These are phyloP conservation scores for Himalopsyche kuldschensis DNA, from an alignment of 2,888 invertebrate genomes.

Conservation along the genomic window DNA sequence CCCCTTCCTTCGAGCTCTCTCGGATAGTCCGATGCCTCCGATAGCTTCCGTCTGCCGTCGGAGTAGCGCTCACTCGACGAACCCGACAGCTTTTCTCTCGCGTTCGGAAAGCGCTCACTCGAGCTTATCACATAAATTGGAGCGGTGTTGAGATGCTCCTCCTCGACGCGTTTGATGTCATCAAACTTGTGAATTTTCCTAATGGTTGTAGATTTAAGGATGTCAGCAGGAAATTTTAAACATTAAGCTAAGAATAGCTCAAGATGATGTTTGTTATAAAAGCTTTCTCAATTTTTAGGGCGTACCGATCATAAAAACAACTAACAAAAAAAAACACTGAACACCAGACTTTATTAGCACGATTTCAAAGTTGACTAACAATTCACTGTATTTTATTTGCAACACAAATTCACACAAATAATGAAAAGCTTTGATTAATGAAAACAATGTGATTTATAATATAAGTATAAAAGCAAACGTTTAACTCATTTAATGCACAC, in stretches of 20 bases:
- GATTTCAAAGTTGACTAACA: not conserved
- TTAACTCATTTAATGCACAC: not conserved
- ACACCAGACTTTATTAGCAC: not conserved
- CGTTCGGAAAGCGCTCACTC: not conserved
- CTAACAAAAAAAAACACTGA: not conserved
- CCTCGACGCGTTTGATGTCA: not conserved
- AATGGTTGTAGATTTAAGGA: not conserved
- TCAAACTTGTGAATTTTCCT: not conserved
- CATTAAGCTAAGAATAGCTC: not conserved
- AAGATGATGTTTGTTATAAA: not conserved
- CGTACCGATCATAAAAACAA: not conserved
- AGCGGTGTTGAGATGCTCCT: not conserved
- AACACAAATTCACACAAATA: not conserved
- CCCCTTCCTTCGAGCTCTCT: constrained; percentile 43
- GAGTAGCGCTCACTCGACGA: not conserved
- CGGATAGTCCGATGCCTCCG: not conserved
- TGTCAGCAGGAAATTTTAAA: not conserved
- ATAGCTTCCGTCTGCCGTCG: not conserved
- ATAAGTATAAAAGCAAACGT: not conserved
- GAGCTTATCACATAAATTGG: not conserved
- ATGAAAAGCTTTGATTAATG: too few relatives aligned
- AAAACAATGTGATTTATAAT: too few relatives aligned
- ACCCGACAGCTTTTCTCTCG: not conserved
- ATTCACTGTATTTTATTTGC: not conserved
- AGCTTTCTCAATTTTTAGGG: not conserved